A percentile compares a stretch with the other conserved stretches of the same genome.
Evolutionary conservation across 1,140 invertebrate genomes (phyloP).

Genomic region (Anastrepha ludens): DNA sequence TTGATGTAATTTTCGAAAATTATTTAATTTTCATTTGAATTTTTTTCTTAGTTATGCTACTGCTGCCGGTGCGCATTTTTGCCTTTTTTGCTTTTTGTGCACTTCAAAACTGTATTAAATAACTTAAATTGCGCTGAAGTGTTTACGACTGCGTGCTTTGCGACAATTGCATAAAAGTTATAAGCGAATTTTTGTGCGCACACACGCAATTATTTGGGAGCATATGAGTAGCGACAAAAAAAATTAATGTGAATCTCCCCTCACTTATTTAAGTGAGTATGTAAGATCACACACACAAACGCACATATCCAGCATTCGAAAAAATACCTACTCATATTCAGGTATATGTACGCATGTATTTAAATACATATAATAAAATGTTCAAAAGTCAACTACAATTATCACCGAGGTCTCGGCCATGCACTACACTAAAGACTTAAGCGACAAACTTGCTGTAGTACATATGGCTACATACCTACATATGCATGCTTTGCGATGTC

Average conservation of each 20-base stretch:
- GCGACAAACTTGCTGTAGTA: background rate
- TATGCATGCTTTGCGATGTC: too few species aligned
- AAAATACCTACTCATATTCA: background rate
- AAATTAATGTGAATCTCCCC: too few species aligned
- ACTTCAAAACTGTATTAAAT: background rate
- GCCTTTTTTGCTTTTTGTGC: background rate
- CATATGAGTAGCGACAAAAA: background rate
- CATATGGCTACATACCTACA: too few species aligned
- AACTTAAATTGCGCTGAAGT: background rate
- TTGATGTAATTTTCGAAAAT: constrained; percentile 4
- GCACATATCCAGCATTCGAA: too few species aligned
- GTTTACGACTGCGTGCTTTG: background rate
- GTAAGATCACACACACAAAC: too few species aligned
- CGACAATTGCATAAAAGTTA: constrained; percentile 4
- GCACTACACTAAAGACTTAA: background rate
- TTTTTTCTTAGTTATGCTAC: too few species aligned
- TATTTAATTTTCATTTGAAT: background rate
- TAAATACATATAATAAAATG: background rate
- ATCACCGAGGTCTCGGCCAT: background rate
- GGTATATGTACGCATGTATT: background rate
- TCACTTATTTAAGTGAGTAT: too few species aligned
- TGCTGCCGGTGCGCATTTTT: background rate
- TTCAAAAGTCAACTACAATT: background rate
- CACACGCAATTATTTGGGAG: background rate
- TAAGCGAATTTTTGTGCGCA: background rate